phyloP scores from a whole-genome alignment of 2,797 vertebrate genomes.

The Eulemur rubriventer region DNA sequence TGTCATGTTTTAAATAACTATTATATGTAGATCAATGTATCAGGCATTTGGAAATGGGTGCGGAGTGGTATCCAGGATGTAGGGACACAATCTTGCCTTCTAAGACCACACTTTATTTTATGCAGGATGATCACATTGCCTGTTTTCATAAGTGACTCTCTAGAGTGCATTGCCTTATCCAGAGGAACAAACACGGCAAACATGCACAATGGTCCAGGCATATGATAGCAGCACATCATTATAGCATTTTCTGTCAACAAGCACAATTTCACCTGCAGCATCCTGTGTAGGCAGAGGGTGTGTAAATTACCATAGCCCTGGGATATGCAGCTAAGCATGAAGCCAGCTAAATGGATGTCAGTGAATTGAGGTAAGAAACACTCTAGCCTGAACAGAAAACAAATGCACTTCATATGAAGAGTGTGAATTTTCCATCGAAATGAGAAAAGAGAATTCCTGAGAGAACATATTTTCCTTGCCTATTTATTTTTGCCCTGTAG shows the following conservation, averaged over 20 bases:
- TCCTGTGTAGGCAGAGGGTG: not conserved
- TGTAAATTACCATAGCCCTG: constrained; percentile 44
- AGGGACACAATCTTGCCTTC: not conserved
- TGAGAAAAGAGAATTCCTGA: constrained; percentile 64
- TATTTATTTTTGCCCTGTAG: constrained; percentile 70
- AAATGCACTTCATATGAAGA: constrained; percentile 58
- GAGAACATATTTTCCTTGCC: constrained; percentile 65
- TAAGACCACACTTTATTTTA: not conserved
- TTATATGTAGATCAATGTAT: not conserved
- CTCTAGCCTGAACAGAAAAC: constrained; percentile 22
- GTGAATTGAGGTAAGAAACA: constrained; percentile 29
- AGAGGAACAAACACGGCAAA: not conserved
- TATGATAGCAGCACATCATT: not conserved
- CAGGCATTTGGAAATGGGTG: not conserved
- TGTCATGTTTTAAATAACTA: not conserved
- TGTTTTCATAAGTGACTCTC: not conserved
- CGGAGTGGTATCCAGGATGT: not conserved
- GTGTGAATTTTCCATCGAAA: constrained; percentile 70
- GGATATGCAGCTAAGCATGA: constrained; percentile 38
- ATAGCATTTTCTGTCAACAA: constrained; percentile 47
- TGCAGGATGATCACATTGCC: not conserved
- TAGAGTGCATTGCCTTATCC: not conserved
- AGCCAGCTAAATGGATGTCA: constrained; percentile 51
- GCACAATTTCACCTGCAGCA: not conserved
- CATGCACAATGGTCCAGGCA: not conserved